These are phyloP conservation scores for Teleogryllus occipitalis DNA, from an alignment of 1,140 invertebrate genomes.

Conservation along the genomic window DNA sequence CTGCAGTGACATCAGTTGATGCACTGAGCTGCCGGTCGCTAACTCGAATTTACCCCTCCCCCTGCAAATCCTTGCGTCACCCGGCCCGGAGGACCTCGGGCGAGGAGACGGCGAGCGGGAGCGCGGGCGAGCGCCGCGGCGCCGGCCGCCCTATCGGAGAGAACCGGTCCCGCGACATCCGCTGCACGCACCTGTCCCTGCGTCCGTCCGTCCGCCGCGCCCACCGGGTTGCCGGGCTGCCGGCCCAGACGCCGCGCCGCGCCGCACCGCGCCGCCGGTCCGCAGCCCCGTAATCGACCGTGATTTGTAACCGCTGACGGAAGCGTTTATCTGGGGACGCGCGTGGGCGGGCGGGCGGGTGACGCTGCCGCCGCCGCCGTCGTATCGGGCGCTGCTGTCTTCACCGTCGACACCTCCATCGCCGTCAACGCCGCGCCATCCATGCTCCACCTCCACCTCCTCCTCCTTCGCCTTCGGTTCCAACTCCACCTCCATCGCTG, in stretches of 20 bases:
- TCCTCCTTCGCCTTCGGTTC: background rate
- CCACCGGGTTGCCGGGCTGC: too few species aligned
- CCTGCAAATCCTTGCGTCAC: too few species aligned
- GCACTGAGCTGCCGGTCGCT: too few species aligned
- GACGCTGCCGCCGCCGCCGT: background rate
- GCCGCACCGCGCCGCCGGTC: background rate
- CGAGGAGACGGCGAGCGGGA: too few species aligned
- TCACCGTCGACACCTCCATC: background rate
- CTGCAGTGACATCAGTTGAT: too few species aligned
- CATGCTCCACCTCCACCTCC: background rate
- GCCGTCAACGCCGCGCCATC: background rate
- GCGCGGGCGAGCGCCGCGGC: too few species aligned
- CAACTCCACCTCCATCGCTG: background rate
- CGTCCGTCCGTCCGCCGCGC: too few species aligned
- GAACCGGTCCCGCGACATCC: background rate
- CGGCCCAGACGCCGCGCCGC: too few species aligned
- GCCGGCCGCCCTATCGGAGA: background rate
- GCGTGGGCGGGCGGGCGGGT: background rate
- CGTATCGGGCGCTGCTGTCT: background rate
- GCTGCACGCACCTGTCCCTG: background rate
- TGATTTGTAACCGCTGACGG: background rate
- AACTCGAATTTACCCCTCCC: too few species aligned
- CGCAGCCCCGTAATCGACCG: background rate
- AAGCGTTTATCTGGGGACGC: background rate
- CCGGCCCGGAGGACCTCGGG: too few species aligned